phyloP scores from a whole-genome alignment of 1,140 invertebrate species.

The Pygmarrhopalites habei region DNA sequence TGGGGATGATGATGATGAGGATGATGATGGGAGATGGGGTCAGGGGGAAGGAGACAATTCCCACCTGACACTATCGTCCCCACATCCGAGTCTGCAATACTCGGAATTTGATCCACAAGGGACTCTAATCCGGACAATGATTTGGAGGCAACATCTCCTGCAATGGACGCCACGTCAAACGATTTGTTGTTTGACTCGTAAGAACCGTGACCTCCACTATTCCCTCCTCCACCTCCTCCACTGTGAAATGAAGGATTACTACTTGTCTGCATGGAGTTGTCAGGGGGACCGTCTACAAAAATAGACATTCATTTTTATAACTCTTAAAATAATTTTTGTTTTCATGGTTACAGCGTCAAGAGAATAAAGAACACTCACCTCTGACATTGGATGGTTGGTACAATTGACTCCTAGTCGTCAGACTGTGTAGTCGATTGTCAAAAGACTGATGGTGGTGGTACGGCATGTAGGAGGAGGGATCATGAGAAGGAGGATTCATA shows the following conservation, averaged over 20 bases:
- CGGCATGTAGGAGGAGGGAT: conserved; percentile 11
- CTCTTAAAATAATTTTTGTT: no score
- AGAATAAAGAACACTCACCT: no score
- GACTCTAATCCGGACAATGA: conserved; percentile 81
- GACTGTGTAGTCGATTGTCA: conserved; percentile 25
- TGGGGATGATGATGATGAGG: conserved; percentile 7
- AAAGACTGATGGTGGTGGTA: conserved; percentile 26
- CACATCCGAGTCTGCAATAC: conserved; percentile 58
- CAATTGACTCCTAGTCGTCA: conserved; percentile 18
- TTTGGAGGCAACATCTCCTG: conserved; percentile 69
- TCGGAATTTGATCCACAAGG: conserved; percentile 82
- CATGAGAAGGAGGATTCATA: conserved; percentile 16
- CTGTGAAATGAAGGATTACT: no score
- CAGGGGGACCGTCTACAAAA: conserved; percentile 43
- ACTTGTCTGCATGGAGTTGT: no score
- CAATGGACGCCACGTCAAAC: no score
- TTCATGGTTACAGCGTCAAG: no score
- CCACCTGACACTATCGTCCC: conserved; percentile 5
- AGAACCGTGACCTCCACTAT: no score
- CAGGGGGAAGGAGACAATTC: conserved; percentile 9
- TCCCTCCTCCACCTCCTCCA: no score
- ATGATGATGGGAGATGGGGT: no score
- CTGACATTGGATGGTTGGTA: conserved; percentile 24
- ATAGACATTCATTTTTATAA: no score
- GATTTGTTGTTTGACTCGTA: no score